These are phyloP conservation scores for Ctenodactylus gundi DNA, from an alignment of 2,113 vertebrate genomes.

Conservation along the genomic window DNA sequence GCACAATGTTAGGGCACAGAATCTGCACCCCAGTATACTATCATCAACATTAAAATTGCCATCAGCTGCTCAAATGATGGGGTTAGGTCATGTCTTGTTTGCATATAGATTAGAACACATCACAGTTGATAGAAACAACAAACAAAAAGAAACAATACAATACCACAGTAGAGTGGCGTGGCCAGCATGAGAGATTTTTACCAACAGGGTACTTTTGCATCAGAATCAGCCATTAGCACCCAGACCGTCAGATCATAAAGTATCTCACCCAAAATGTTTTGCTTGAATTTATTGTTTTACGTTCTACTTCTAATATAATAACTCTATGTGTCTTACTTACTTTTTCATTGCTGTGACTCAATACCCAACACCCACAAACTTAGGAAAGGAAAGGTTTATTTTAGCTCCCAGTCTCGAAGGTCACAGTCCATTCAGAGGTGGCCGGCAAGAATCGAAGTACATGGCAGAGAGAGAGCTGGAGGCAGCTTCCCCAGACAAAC, in stretches of 20 bases:
- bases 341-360: too few species aligned
- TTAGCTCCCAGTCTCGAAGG: too few species aligned
- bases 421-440: too few species aligned
- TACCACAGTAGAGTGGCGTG: fast-evolving
- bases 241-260: background rate
- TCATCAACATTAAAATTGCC: background rate
- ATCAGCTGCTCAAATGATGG: background rate
- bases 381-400: too few species aligned
- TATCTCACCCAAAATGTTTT: background rate
- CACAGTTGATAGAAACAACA: background rate
- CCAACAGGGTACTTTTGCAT: background rate
- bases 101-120: constrained; percentile 20
- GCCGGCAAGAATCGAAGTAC: too few species aligned
- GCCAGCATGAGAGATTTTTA: fast-evolving
- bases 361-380: too few species aligned
- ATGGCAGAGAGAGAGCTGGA: too few species aligned
- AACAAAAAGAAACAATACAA: background rate
- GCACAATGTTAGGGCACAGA: background rate
- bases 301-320: background rate
- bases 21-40: background rate
- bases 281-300: background rate
- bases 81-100: background rate
- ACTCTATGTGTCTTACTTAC: too few species aligned
- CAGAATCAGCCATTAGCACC: too few species aligned
- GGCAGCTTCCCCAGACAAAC: too few species aligned